Evolutionary conservation across 2,113 vertebrate genomes (phyloP).

Genomic region (Perca schrenkii): DNA sequence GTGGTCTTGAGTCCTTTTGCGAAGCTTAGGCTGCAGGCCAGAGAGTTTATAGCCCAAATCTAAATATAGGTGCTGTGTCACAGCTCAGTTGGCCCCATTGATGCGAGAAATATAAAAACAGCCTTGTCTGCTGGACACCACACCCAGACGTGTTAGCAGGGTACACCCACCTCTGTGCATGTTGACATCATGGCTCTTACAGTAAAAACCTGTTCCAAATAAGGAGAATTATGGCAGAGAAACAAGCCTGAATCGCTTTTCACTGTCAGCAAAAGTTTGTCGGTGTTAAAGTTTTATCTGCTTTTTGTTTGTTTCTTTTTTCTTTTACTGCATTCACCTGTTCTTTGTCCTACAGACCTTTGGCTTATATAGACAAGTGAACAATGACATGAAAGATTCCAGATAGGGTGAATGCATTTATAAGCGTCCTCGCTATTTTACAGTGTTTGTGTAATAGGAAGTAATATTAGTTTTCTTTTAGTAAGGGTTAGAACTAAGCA

Average conservation of each 20-base stretch:
- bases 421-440: background rate
- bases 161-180: slow-evolving; percentile 52
- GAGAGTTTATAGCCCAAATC: slow-evolving; percentile 49
- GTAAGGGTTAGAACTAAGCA: background rate
- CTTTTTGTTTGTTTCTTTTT: background rate
- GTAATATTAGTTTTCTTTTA: background rate
- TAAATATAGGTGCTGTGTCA: slow-evolving; percentile 76
- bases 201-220: slow-evolving; percentile 53
- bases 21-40: slow-evolving; percentile 34
- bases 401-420: background rate
- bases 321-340: background rate
- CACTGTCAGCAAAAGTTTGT: background rate
- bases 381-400: slow-evolving; percentile 15
- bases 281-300: slow-evolving; percentile 7
- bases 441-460: background rate
- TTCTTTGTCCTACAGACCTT: slow-evolving; percentile 28
- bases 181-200: slow-evolving; percentile 62
- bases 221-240: slow-evolving; percentile 41
- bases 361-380: background rate
- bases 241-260: background rate
- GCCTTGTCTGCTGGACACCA: slow-evolving; percentile 72
- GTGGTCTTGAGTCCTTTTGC: background rate
- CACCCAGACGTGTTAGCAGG: slow-evolving; percentile 71
- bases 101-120: slow-evolving; percentile 74
- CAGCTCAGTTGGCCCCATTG: slow-evolving; percentile 64